Evolutionary conservation across 2,888 invertebrate species (phyloP), one percentile per base, ranked within the genome.

Genomic region (Pimpla rufipes): DNA sequence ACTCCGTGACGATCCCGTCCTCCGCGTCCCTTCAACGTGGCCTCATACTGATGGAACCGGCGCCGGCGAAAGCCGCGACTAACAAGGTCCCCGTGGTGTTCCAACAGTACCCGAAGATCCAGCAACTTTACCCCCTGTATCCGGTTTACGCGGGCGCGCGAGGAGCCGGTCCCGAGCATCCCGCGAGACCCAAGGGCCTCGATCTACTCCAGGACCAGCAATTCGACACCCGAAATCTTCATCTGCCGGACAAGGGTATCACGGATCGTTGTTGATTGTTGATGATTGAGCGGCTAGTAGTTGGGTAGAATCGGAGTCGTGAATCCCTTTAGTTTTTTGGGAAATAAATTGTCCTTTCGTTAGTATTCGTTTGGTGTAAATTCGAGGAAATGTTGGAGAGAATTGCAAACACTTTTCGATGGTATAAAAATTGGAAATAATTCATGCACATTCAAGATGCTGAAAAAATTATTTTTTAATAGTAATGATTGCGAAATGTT

Each of bases 101-200:
- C 93, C 96, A 96, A 92, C 95, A 96, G 89, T 96, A 96, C 92
- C 95, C 96, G 87, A 96, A 96, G 94, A 96, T 96, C 86, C 96
- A 96, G 92, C 95, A 96, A 89, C 96, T 97, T 87, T 97, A 96
- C 92, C 97, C 97, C 3, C 81, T 91, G 29, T 92, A 91, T 81
- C 92, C 92, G 18, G 89, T 92, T 55, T 92, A 91, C 78, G 89
- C 89, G n/a, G 92, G 92, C 0, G 90, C 90, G 2, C 86, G 92
- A 8, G 92, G 92, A 3, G 88, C 87, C 16, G 91, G 90, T 35
- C 91, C 90, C 18, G 88, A 88, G 59, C 90, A 90, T 83, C 89
- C 91, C 11, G 88, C 91, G 11, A 89, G 92, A 59, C 89, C 89
- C 10, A 92, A 93, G 74, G 93, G 92, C 11, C 89, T 91, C 18